Evolutionary conservation across 2,888 invertebrate species (phyloP).

Genomic region (Scaptodrosophila latifasciaeformis): DNA sequence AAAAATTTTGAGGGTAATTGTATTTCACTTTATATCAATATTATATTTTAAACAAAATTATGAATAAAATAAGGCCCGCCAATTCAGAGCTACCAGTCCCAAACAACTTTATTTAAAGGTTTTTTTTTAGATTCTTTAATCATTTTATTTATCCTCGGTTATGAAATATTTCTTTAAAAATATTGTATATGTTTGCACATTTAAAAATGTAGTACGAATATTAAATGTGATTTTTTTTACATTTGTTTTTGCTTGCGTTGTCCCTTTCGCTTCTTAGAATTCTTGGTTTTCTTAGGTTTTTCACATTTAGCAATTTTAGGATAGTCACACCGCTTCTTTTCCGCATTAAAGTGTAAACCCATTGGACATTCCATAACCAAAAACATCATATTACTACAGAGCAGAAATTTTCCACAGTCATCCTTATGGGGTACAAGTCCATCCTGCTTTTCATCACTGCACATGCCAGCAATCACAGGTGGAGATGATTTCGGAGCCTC

Average conservation of each 20-base stretch:
- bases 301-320: constrained; percentile 52
- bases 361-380: constrained; percentile 55
- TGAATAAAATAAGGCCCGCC: too few species aligned
- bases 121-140: too few species aligned
- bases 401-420: constrained; percentile 54
- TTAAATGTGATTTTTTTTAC: too few species aligned
- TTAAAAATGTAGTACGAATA: too few species aligned
- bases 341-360: constrained; percentile 56
- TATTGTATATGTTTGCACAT: too few species aligned
- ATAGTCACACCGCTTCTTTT: constrained; percentile 53
- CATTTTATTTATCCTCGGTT: too few species aligned
- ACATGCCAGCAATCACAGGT: constrained; percentile 33
- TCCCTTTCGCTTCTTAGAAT: constrained; percentile 13
- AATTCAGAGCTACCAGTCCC: too few species aligned
- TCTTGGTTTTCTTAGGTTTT: constrained; percentile 17
- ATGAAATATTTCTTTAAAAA: too few species aligned
- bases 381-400: constrained; percentile 48
- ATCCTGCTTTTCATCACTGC: constrained; percentile 38
- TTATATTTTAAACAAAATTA: too few species aligned
- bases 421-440: constrained; percentile 43
- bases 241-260: constrained; percentile 10
- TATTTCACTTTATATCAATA: too few species aligned
- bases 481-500: constrained; percentile 17
- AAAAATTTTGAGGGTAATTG: too few species aligned
- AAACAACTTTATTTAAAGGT: too few species aligned